Evolutionary conservation across 2,797 vertebrate genomes (phyloP).

Genomic region (Ceryle rudis): DNA sequence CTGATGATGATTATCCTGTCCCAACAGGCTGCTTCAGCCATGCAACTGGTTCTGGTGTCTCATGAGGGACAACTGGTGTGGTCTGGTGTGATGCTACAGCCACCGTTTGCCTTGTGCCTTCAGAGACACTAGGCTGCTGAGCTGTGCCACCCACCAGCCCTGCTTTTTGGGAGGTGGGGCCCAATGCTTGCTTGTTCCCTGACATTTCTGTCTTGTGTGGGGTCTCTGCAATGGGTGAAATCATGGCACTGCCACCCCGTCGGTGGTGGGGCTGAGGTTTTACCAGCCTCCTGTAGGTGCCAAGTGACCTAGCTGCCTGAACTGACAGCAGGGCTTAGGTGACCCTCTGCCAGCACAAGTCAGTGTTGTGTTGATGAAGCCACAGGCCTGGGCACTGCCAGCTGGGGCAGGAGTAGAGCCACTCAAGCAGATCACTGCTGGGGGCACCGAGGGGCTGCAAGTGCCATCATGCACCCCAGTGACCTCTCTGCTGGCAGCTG

Average conservation of each 20-base stretch:
- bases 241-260: not conserved
- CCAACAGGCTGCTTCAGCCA: accelerated
- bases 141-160: not conserved
- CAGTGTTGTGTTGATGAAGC: accelerated
- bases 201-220: not conserved
- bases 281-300: not conserved
- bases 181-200: accelerated
- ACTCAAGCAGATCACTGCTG: accelerated
- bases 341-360: accelerated
- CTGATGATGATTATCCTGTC: not conserved
- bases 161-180: not conserved
- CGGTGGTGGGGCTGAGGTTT: not conserved
- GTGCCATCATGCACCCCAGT: not conserved
- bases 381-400: accelerated
- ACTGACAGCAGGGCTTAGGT: accelerated
- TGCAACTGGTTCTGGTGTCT: not conserved
- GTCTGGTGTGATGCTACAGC: not conserved
- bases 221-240: not conserved
- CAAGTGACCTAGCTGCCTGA: accelerated
- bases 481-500: not conserved
- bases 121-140: not conserved
- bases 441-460: accelerated
- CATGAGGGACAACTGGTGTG: accelerated
- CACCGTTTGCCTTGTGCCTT: not conserved
- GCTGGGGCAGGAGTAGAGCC: accelerated